Percentiles rank a stretch among this genome's conserved stretches.
Evolutionary conservation across 2,113 vertebrate species (phyloP).

Genomic region (Pedetes capensis): DNA sequence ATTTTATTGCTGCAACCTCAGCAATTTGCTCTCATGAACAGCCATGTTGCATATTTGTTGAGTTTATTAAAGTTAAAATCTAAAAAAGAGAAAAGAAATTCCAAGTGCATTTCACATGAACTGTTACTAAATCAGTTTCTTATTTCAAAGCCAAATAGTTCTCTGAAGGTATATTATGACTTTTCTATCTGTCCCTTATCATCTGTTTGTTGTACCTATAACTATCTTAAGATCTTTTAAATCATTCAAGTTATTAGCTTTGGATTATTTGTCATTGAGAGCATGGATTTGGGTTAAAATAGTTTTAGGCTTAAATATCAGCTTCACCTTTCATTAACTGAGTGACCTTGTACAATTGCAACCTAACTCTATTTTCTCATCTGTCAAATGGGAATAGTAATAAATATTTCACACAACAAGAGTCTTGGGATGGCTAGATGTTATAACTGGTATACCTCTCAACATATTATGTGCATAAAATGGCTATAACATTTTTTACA

Average conservation of each 20-base stretch:
- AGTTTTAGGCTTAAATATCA: neutral
- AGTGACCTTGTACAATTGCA: neutral
- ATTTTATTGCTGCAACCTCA: neutral
- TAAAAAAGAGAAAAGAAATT: neutral
- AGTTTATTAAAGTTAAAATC: neutral
- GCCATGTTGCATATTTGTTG: neutral
- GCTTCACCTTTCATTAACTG: neutral
- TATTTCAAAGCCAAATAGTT: neutral
- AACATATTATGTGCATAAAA: slow-evolving; percentile 17
- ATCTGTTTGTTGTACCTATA: neutral
- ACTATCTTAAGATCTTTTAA: neutral
- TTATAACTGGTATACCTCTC: neutral
- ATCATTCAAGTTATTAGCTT: neutral
- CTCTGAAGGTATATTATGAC: neutral
- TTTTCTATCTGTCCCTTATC: neutral
- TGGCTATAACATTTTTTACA: neutral
- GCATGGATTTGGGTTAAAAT: neutral
- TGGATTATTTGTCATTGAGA: neutral
- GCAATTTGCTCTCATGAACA: neutral
- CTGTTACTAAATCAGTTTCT: neutral
- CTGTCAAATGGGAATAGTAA: neutral
- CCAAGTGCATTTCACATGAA: neutral
- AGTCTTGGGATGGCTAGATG: neutral
- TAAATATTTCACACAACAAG: neutral
- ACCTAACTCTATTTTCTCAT: neutral